Conservation (phyloP, 1,140 invertebrate genomes). For the Sycophila sp. region DNA sequence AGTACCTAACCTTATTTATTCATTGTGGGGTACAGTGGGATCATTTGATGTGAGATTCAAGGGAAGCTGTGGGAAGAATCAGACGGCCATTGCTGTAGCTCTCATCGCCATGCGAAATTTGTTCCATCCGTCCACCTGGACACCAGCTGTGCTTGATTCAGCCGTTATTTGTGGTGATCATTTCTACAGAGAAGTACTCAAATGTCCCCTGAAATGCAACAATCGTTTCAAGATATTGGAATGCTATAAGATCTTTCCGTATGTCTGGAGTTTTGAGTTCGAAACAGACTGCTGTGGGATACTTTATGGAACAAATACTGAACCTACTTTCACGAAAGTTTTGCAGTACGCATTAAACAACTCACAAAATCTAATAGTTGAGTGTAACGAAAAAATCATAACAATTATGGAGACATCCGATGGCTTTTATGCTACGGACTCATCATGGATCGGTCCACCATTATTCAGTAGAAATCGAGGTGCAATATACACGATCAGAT, state of each 20-base stretch:
- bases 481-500: conserved; percentile 57
- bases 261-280: conserved; percentile 57
- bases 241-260: conserved; percentile 51
- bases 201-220: conserved; percentile 18
- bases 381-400: conserved; percentile 53
- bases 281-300: conserved; percentile 46
- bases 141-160: conserved; percentile 55
- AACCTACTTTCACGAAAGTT: conserved; percentile 33
- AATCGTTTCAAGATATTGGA: conserved; percentile 54
- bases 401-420: conserved; percentile 43
- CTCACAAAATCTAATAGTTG: conserved; percentile 9
- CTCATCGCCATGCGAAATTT: conserved; percentile 53
- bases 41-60: conserved; percentile 53
- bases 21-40: conserved; percentile 59
- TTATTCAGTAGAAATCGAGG: conserved; percentile 53
- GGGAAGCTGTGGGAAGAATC: conserved; percentile 53
- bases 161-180: conserved; percentile 56
- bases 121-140: conserved; percentile 58
- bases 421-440: conserved; percentile 55
- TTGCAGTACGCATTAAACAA: not conserved
- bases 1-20: conserved; percentile 56
- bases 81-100: conserved; percentile 54
- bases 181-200: conserved; percentile 57
- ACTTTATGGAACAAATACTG: conserved; percentile 48
- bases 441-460: conserved; percentile 57